Base-by-base conservation (phyloP, 2,113 vertebrate genomes). In the Laticauda laticaudata region DNA sequence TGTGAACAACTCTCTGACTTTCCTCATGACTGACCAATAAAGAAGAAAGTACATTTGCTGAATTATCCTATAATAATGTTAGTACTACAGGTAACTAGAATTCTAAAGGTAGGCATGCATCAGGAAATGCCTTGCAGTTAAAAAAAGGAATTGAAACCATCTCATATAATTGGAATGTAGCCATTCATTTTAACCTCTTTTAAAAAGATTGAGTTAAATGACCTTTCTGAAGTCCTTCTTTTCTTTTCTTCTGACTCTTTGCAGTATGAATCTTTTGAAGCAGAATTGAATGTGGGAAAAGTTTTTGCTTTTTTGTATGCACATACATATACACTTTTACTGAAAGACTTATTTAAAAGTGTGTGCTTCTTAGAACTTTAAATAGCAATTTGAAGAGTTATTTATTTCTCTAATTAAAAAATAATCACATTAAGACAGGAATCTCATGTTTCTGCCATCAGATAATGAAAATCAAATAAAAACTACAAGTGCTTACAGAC, bases 191-290 rank as follows among this genome's bases (percentile, higher is more conserved):
- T 12, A 94, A 94, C 94, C 0, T 0, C 64, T 54, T 92, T 95
- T 95, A 95, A 95, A 96, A 93, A 7, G 57, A 26, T 89, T 91
- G 90, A 39, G 88, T 53, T 61, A 86, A 93, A 86, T 89, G 93
- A 96, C 95, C 94, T 96, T 95, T 94, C 88, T 87, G 91, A 5
- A 88, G 90, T 81, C 29, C 87, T 12, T 45, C 45, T 45, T 45
- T 12, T 91, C 94, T 92, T 92, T 96, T 93, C 55, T 92, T 92
- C 81, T n/a, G 89, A 54, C 89, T 93, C 91, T 54, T 91, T 93
- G 90, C 94, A 95, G 91, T 93, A 86, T 93, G 90, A 90, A 23
- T 75, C 93, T 92, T 87, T 94, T 87, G 39, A 87, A 43, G 29
- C 93, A 88, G 55, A 92, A n/a, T 43, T 64, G 8, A 92, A 89